These are phyloP conservation scores for Serilophus lunatus DNA, from an alignment of 2,113 vertebrate species.

Conservation along the genomic window DNA sequence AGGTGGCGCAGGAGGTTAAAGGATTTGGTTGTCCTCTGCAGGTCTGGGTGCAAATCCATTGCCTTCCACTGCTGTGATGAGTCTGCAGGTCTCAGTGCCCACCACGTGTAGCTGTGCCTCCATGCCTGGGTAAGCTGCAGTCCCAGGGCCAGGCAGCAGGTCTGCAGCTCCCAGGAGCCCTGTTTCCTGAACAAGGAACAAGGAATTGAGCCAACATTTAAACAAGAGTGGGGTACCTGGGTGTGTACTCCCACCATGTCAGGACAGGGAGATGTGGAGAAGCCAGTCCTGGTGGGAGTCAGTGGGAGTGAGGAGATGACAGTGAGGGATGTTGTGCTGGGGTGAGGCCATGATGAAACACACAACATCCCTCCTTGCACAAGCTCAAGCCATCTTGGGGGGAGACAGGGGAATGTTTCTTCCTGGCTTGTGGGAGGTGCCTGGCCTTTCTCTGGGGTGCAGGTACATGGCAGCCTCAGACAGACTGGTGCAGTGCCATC, in stretches of 20 bases:
- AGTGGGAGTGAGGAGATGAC: neutral
- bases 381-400: accelerated
- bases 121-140: accelerated
- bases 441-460: accelerated
- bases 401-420: neutral
- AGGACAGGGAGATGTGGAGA: accelerated
- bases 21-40: neutral
- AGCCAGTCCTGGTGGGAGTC: neutral
- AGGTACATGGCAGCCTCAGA: neutral
- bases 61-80: slow-evolving; percentile 3
- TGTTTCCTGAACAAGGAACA: too few relatives aligned
- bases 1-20: slow-evolving; percentile 60
- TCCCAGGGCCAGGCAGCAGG: neutral
- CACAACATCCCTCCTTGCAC: neutral
- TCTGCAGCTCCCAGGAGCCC: neutral
- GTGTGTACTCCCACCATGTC: neutral
- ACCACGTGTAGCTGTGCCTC: accelerated
- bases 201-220: neutral
- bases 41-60: neutral
- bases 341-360: neutral
- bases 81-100: neutral
- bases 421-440: neutral
- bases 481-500: neutral
- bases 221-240: neutral
- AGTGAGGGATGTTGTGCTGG: neutral